Base-by-base conservation (phyloP, 2,888 invertebrate genomes). In the Euplagia quadripunctaria region DNA sequence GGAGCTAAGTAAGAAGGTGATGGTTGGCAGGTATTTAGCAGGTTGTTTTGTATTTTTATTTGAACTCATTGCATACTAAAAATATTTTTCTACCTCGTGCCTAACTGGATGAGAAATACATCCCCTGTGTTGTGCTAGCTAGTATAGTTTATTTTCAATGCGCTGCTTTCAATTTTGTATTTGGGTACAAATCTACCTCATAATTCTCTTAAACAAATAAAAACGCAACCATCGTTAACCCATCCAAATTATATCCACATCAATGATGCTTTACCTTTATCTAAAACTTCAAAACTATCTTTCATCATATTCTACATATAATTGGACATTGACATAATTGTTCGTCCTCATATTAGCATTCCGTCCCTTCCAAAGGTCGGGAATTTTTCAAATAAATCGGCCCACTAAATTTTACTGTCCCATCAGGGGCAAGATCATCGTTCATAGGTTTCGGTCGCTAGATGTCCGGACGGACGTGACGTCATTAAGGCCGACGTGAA, bases 391-490 rank as follows among this genome's bases (percentile, higher is more conserved):
- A 78, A 84, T 78, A 82, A 81, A 84, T 77, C 72, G 75, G 71
- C 43, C 41, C 76, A 83, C 80, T 83, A 84, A 84, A 86, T 86
- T 86, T 83, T 76, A 79, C 75, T 66, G 78, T 73, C 73, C 79
- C 77, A 73, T 83, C 81, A 79, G 75, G 78, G 74, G 71, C 70
- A 70, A 80, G 85, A 88, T 87, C 86, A 87, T 87, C 85, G 80
- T 86, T 87, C 88, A 88, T 86, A 84, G 88, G 84, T 88, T 87
- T 83, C 80, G 84, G 84, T 82, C 83, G 84, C 75, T 83, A 73
- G 84, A 85, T 84, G 87, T 85, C 88, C 82, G 79, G 79, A 68
- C 76, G 79, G 68, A 84, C 88, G 88, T 88, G 88, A 88, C 82
- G 83, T 85, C 87, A 84, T 88, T 88, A 88, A 72, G 42, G 65